phyloP scores from a whole-genome alignment of 2,797 vertebrate genomes.

The Tragelaphus eurycerus region DNA sequence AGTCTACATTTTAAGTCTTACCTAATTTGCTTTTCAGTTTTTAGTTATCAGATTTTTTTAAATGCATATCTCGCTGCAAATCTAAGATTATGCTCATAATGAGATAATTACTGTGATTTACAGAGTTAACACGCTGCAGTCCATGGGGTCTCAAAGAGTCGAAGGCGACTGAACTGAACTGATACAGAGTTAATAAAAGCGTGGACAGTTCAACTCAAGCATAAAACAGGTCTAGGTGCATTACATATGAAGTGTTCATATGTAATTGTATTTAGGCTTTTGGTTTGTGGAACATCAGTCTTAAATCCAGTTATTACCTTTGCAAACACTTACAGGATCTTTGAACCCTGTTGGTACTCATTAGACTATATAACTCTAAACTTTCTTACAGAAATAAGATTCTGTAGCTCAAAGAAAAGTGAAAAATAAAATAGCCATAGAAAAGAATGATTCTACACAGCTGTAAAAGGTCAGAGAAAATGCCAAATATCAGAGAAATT shows the following conservation, averaged over 20 bases:
- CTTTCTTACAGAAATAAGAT: background rate
- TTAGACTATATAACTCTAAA: background rate
- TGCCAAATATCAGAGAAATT: slow-evolving; percentile 57
- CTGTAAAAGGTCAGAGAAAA: slow-evolving; percentile 68
- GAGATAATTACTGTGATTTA: background rate
- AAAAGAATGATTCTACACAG: slow-evolving; percentile 12
- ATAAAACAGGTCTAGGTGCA: background rate
- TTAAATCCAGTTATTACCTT: background rate
- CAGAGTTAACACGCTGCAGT: background rate
- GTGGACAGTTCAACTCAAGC: background rate
- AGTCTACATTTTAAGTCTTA: background rate
- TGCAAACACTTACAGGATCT: background rate
- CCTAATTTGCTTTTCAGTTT: background rate
- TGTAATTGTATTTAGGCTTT: background rate
- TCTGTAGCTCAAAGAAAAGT: background rate
- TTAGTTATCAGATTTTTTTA: background rate
- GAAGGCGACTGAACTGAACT: rapidly evolving
- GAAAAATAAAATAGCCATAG: background rate
- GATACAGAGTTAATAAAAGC: background rate
- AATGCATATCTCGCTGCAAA: background rate
- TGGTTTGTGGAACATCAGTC: background rate
- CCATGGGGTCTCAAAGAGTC: background rate
- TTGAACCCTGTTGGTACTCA: background rate
- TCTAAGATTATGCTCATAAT: background rate
- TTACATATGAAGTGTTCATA: background rate